Evolutionary conservation across 1,140 invertebrate genomes (phyloP).

Genomic region (Palaemon carinicauda): DNA sequence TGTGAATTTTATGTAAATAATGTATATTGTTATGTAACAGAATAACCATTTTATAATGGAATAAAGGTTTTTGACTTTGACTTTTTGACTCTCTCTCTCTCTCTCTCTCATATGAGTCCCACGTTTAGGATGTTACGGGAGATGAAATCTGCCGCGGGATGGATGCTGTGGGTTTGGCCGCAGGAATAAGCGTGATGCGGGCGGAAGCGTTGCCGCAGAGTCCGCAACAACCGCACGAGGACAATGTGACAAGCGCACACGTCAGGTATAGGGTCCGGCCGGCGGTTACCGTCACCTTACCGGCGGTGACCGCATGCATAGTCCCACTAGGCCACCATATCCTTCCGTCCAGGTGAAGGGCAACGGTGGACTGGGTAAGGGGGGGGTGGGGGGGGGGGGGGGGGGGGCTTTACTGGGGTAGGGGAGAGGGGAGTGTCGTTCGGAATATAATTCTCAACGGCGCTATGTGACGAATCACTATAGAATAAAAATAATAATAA

Average conservation of each 20-base stretch:
- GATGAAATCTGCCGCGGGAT: too few relatives aligned
- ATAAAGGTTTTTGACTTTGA: too few relatives aligned
- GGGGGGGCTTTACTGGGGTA: background rate
- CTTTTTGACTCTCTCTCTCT: background rate
- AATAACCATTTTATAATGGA: too few relatives aligned
- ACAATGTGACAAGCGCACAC: conserved; percentile 42
- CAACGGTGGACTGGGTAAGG: background rate
- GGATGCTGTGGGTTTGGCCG: too few relatives aligned
- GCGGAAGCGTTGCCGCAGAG: conserved; percentile 15
- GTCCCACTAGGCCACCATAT: background rate
- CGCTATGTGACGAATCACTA: too few relatives aligned
- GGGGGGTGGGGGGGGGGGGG: background rate
- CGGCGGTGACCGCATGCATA: background rate
- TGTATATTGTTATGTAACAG: too few relatives aligned
- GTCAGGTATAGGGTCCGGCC: background rate
- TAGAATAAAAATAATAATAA: too few relatives aligned
- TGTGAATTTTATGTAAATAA: too few relatives aligned
- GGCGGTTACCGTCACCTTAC: conserved; percentile 29
- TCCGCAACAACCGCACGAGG: conserved; percentile 28
- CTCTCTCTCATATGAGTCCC: background rate
- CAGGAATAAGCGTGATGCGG: background rate
- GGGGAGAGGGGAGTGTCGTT: background rate
- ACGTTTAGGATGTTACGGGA: too few relatives aligned
- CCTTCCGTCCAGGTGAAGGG: background rate
- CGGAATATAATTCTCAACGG: background rate